A percentile compares a stretch with the other conserved stretches of the same genome.
phyloP scores from a whole-genome alignment of 2,113 vertebrate genomes.

The Brienomyrus brachyistius region DNA sequence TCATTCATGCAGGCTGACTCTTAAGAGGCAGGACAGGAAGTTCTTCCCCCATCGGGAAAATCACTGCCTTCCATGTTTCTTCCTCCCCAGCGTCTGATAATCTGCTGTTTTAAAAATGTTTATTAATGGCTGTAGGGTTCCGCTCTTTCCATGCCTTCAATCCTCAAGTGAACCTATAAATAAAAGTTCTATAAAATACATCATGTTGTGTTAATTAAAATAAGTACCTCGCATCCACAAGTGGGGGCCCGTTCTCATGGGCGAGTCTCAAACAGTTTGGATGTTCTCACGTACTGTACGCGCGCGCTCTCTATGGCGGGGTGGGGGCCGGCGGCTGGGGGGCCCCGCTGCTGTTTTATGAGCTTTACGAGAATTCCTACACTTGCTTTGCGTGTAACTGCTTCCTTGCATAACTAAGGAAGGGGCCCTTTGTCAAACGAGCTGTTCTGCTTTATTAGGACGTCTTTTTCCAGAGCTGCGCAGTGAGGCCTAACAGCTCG shows the following conservation, averaged over 20 bases:
- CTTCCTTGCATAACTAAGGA: conserved; percentile 37
- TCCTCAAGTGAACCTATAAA: conserved; percentile 40
- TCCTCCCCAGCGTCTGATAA: conserved; percentile 55
- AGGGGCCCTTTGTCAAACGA: conserved; percentile 46
- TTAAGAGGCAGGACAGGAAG: conserved; percentile 27
- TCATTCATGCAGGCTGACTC: background rate
- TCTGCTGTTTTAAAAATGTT: conserved; percentile 58
- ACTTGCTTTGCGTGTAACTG: conserved; percentile 23
- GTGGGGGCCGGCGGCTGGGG: background rate
- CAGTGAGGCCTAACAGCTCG: background rate
- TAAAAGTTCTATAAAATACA: conserved; percentile 54
- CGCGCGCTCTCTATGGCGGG: background rate
- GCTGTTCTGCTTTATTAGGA: conserved; percentile 46
- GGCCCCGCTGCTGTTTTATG: conserved; percentile 19
- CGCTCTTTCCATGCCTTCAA: conserved; percentile 59
- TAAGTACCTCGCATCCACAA: conserved; percentile 45
- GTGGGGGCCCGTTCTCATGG: background rate
- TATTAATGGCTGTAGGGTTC: conserved; percentile 53
- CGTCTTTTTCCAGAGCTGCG: conserved; percentile 37
- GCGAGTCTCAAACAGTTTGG: conserved; percentile 35
- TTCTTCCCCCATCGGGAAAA: background rate
- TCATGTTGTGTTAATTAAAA: conserved; percentile 58
- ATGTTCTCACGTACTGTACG: background rate
- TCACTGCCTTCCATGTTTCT: conserved; percentile 38
- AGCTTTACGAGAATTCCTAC: conserved; percentile 30